Conservation (phyloP, 2,888 invertebrate species). For the Oscheius onirici region DNA sequence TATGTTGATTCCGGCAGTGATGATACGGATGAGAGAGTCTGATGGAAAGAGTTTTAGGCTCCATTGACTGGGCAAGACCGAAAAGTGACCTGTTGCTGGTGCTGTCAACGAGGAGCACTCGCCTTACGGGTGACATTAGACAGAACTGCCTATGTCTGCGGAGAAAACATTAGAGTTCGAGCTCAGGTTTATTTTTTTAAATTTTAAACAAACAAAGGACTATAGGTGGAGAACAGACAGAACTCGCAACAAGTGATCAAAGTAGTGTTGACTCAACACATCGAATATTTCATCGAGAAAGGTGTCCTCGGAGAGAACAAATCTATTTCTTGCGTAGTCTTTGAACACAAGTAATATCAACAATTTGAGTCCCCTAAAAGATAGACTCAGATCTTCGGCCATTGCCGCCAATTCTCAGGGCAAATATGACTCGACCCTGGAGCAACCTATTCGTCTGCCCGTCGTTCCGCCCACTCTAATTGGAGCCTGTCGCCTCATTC, state of each 20-base stretch:
- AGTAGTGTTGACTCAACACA: constrained; percentile 74
- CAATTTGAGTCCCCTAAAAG: background rate
- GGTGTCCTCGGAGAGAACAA: constrained; percentile 81
- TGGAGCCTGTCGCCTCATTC: constrained; percentile 80
- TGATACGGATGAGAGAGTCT: background rate
- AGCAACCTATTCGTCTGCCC: constrained; percentile 80
- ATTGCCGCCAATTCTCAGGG: constrained; percentile 72
- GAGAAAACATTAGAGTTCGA: constrained; percentile 65
- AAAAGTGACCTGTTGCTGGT: constrained; percentile 80
- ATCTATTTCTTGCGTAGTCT: constrained; percentile 79
- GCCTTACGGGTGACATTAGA: constrained; percentile 80
- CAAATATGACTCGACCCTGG: constrained; percentile 76
- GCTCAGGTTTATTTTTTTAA: constrained; percentile 77
- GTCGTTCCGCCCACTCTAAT: constrained; percentile 82
- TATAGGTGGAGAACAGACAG: constrained; percentile 58
- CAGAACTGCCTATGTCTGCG: constrained; percentile 80
- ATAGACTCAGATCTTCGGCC: constrained; percentile 53
- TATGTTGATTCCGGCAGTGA: background rate
- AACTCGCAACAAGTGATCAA: constrained; percentile 50
- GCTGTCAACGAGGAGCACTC: constrained; percentile 80
- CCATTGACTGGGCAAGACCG: constrained; percentile 79
- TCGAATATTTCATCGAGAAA: constrained; percentile 82
- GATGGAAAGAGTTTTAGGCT: constrained; percentile 29
- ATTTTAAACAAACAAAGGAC: background rate
- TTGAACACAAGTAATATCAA: constrained; percentile 77